These are phyloP conservation scores for Lagenorhynchus albirostris DNA, from an alignment of 2,113 vertebrate genomes.

Conservation along the genomic window DNA sequence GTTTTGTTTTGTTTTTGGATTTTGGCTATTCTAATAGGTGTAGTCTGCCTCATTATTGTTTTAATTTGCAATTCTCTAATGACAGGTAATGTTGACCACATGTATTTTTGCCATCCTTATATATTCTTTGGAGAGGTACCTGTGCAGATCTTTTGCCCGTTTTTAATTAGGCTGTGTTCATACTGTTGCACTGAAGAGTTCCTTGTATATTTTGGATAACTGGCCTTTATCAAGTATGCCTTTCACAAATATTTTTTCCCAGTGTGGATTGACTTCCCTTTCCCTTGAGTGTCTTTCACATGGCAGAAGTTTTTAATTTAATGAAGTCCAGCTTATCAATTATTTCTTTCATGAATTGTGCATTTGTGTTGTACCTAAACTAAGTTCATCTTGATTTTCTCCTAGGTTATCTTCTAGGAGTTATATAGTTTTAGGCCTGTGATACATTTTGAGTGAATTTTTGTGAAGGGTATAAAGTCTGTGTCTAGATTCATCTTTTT, in stretches of 20 bases:
- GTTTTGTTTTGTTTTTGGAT: background rate
- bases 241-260: background rate
- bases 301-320: background rate
- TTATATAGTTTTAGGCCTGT: background rate
- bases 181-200: background rate
- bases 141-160: background rate
- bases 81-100: background rate
- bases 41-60: background rate
- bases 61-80: background rate
- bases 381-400: background rate
- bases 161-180: background rate
- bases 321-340: background rate
- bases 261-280: background rate
- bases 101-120: background rate
- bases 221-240: background rate
- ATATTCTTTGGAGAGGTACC: background rate
- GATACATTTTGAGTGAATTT: background rate
- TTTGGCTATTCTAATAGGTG: background rate
- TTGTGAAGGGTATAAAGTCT: background rate
- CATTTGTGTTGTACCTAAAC: background rate
- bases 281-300: background rate
- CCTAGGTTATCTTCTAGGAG: background rate
- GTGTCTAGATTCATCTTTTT: background rate
- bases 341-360: background rate
- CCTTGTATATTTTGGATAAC: background rate